Evolutionary conservation across 92 coral and sea anemone species (phyloP).

Genomic region (Bergia puertoricense): DNA sequence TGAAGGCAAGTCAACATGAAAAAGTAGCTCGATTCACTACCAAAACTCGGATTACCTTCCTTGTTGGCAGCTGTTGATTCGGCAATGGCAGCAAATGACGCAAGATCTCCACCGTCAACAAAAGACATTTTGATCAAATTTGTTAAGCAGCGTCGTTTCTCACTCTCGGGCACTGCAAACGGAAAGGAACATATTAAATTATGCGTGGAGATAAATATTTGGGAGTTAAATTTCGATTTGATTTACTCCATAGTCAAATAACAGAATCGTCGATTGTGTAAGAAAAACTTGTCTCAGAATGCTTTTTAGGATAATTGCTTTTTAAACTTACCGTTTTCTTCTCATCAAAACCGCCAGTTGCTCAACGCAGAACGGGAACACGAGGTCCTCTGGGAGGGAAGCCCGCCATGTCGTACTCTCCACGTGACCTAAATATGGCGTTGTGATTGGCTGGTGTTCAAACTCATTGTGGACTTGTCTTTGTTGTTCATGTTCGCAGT

Average conservation of each 20-base stretch:
- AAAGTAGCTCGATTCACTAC: background rate
- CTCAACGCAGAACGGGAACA: constrained; percentile 39
- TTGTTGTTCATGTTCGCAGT: background rate
- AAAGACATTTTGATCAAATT: constrained; percentile 70
- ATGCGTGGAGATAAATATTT: background rate
- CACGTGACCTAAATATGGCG: constrained; percentile 63
- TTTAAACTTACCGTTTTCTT: constrained; percentile 12
- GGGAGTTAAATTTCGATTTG: constrained; percentile 14
- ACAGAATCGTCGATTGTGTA: background rate
- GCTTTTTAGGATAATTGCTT: background rate
- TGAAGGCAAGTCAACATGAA: constrained; percentile 16
- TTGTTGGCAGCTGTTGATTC: constrained; percentile 74
- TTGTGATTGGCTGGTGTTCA: constrained; percentile 65
- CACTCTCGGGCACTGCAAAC: constrained; percentile 33
- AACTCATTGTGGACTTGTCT: constrained; percentile 16
- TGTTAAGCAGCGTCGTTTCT: constrained; percentile 16
- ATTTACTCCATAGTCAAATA: background rate
- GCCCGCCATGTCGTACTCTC: constrained; percentile 77
- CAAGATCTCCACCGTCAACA: constrained; percentile 80
- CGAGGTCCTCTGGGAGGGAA: constrained; percentile 67
- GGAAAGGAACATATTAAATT: background rate
- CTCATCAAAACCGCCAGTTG: constrained; percentile 28
- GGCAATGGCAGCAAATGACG: constrained; percentile 84
- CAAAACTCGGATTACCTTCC: constrained; percentile 61
- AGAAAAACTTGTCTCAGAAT: background rate